Percentiles rank a stretch among this genome's conserved stretches.
Conservation (phyloP, 2,113 vertebrate genomes). For the Rhinoptilus africanus region DNA sequence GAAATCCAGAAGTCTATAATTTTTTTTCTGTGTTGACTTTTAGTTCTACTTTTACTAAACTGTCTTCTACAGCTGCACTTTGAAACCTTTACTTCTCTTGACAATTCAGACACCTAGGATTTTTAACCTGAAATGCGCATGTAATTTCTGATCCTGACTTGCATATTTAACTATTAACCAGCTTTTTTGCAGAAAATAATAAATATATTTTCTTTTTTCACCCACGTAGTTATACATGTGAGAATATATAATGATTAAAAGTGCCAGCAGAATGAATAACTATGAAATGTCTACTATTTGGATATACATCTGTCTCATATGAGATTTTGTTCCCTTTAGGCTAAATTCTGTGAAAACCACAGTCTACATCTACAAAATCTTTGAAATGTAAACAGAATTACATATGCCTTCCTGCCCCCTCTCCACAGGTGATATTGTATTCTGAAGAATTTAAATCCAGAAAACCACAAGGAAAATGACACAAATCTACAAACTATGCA, state of each 20-base stretch:
- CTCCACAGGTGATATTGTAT: slow-evolving; percentile 81
- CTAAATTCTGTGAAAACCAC: neutral
- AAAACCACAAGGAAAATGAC: slow-evolving; percentile 86
- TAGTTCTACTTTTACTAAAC: neutral
- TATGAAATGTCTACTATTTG: neutral
- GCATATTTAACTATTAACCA: neutral
- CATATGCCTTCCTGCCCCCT: neutral
- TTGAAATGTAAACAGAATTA: neutral
- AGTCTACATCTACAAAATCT: neutral
- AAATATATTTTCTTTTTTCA: neutral
- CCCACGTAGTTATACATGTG: neutral
- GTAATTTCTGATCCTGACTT: neutral
- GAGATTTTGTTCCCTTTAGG: neutral
- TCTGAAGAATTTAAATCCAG: slow-evolving; percentile 88
- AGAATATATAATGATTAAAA: neutral
- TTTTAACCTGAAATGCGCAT: neutral
- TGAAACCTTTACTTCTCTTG: neutral
- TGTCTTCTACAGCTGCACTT: neutral
- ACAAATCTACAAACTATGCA: slow-evolving; percentile 88
- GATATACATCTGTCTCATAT: neutral
- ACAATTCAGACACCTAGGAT: neutral
- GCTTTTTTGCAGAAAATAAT: neutral
- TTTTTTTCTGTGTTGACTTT: neutral
- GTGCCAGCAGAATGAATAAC: neutral
- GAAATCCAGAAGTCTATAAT: neutral